phyloP scores from a whole-genome alignment of 2,888 invertebrate genomes.

The Liopterus haemorrhoidalis region DNA sequence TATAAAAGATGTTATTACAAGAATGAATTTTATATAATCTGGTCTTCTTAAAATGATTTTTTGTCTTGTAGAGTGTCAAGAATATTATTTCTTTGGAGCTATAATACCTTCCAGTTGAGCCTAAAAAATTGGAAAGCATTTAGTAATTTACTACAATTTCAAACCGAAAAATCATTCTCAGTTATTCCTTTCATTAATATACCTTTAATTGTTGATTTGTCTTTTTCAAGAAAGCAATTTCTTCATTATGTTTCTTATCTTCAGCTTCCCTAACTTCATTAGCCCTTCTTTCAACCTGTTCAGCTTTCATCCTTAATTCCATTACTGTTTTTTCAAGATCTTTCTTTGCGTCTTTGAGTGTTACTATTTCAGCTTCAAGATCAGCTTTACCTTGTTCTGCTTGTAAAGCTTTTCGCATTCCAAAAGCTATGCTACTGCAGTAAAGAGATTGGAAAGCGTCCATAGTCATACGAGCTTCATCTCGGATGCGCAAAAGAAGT shows the following conservation, averaged over 20 bases:
- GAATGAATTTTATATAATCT: no score
- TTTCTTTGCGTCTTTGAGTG: conserved; percentile 60
- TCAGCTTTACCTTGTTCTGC: conserved; percentile 86
- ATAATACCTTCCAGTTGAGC: conserved; percentile 92
- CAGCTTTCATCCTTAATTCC: conserved; percentile 64
- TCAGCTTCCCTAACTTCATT: conserved; percentile 81
- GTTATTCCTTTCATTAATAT: conserved; percentile 17
- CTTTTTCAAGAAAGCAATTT: conserved; percentile 85
- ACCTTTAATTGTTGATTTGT: conserved; percentile 92
- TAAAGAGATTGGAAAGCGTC: conserved; percentile 94
- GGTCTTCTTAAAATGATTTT: no score
- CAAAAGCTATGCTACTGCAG: conserved; percentile 96
- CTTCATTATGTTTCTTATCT: conserved; percentile 88
- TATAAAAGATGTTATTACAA: no score
- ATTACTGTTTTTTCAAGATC: conserved; percentile 58
- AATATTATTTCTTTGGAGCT: conserved; percentile 77
- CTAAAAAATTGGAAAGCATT: conserved; percentile 48
- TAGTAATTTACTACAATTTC: conserved; percentile 1
- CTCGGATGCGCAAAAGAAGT: conserved; percentile 83
- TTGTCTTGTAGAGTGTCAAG: no score
- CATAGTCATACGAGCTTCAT: conserved; percentile 94
- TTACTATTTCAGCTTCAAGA: conserved; percentile 66
- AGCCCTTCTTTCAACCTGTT: conserved; percentile 75
- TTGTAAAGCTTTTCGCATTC: conserved; percentile 95
- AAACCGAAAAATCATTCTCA: background rate